These are phyloP conservation scores for Desoria tigrina DNA, from an alignment of 2,888 invertebrate species.

Conservation along the genomic window DNA sequence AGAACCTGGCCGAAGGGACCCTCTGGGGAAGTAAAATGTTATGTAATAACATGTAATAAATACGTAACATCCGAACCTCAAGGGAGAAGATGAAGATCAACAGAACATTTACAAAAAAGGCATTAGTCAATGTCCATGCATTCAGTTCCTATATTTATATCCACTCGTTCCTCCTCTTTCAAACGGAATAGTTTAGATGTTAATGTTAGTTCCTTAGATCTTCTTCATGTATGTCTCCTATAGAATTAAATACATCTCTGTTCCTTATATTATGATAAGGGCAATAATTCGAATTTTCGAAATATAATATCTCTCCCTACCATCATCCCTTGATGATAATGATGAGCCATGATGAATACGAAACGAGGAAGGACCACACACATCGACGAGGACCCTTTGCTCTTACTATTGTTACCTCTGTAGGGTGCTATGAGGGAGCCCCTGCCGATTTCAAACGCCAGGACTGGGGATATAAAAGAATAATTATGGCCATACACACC, in stretches of 20 bases:
- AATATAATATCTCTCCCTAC: slow-evolving; percentile 1
- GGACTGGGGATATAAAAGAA: slow-evolving; percentile 42
- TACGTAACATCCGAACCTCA: background rate
- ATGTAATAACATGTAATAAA: no score
- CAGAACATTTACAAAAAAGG: slow-evolving; percentile 6
- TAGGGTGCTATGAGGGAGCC: slow-evolving; percentile 42
- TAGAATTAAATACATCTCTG: background rate
- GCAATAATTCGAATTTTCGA: no score
- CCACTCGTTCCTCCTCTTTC: background rate
- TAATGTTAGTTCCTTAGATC: background rate
- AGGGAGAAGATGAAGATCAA: slow-evolving; percentile 8
- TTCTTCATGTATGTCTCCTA: background rate
- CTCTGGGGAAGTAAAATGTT: slow-evolving; percentile 4
- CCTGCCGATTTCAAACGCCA: slow-evolving; percentile 28
- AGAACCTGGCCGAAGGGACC: slow-evolving; percentile 10
- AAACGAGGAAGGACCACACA: slow-evolving; percentile 46
- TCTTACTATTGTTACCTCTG: background rate
- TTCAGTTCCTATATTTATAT: background rate
- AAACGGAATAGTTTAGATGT: background rate
- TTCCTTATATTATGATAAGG: background rate
- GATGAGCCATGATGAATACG: slow-evolving; percentile 11
- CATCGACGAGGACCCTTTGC: slow-evolving; percentile 40
- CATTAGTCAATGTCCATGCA: slow-evolving; percentile 7
- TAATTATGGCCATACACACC: slow-evolving; percentile 33
- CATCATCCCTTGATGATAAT: slow-evolving; percentile 5